Evolutionary conservation across 2,113 vertebrate genomes (phyloP), one percentile per base, ranked within the genome.

Genomic region (Hemiprocne comata): DNA sequence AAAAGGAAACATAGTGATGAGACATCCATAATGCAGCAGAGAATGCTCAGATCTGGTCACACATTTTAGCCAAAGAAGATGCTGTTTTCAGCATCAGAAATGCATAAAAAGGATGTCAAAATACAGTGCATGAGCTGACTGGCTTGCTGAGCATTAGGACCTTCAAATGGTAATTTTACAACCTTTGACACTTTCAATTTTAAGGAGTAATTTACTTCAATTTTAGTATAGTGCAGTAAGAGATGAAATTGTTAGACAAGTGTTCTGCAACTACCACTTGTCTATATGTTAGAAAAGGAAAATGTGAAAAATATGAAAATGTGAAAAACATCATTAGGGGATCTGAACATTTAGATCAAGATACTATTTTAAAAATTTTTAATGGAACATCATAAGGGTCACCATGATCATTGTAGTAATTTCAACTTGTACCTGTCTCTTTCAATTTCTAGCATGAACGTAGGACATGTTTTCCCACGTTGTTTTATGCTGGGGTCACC

Each of bases 181-280:
- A 69, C 55, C 83, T 82, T 61, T 76, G 51, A 85, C 55, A 61
- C 64, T n/a, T 81, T 3, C 70, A 12, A 44, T 81, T 74, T 31
- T 55, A 61, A 81, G 65, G 13, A 86, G 31, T 64, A 86, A 50
- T 85, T 93, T 65, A 21, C 65, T 90, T 64, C 61, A 70, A 36
- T 81, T 60, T 36, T 57, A 88, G 44, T 31, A 31, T 19, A 31
- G 7, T 18, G 8, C 67, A 55, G 46, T 3, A n/a, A 88, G 36
- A 83, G n/a, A 65, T 46, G 26, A 73, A 90, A 79, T 17, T 54
- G 31, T 50, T 79, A 50, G 62, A 28, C 33, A 64, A 60, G 55
- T 9, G 33, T 38, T 72, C 80, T 24, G 31, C 51, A 86, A 13
- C 71, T 31, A 13, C 11, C 9, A 19, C 48, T 62, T 53, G 16